phyloP scores from a whole-genome alignment of 1,140 invertebrate species.

The Leptinotarsa defecta region DNA sequence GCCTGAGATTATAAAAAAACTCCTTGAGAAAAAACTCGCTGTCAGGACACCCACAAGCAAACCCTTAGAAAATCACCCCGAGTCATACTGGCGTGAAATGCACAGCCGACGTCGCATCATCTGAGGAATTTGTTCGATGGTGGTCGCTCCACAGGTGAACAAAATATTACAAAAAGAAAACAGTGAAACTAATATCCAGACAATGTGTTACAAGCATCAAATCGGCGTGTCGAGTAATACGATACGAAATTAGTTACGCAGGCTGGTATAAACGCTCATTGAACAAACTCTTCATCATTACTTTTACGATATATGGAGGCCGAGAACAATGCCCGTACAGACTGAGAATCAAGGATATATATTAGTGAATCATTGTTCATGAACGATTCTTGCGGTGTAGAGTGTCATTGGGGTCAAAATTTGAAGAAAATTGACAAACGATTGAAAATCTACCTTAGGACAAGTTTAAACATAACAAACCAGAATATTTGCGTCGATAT shows the following conservation, averaged over 20 bases:
- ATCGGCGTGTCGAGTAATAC: slow-evolving; percentile 23
- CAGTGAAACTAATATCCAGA: slow-evolving; percentile 35
- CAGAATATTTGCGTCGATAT: no score
- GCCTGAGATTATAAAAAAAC: no score
- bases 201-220: slow-evolving; percentile 30
- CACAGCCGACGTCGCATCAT: not conserved
- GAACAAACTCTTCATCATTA: not conserved
- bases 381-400: no score
- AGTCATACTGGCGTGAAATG: no score
- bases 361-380: no score
- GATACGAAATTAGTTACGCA: slow-evolving; percentile 34
- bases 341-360: not conserved
- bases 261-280: slow-evolving; percentile 13
- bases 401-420: no score
- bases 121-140: slow-evolving; percentile 8
- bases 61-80: no score
- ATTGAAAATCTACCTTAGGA: no score
- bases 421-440: no score
- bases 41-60: no score
- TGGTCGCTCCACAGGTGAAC: slow-evolving; percentile 31
- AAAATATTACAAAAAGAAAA: slow-evolving; percentile 18
- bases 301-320: not conserved
- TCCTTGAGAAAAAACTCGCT: no score
- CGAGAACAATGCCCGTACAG: not conserved
- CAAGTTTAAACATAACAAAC: no score